Conservation (phyloP, 2,888 invertebrate species). For the Ferdinandea cuprea region DNA sequence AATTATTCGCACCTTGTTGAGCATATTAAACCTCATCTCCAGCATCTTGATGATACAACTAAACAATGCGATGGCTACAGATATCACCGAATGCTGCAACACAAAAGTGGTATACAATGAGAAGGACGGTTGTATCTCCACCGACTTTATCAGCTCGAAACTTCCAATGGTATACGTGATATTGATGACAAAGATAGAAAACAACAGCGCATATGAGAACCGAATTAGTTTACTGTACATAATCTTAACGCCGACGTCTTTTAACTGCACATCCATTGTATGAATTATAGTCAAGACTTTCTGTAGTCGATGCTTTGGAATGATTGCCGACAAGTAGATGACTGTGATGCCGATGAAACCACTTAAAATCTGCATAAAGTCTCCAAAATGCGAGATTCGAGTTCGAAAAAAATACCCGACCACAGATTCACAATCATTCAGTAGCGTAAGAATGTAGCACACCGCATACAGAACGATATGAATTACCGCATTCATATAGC, state of each 20-base stretch:
- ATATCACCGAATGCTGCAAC: constrained; percentile 80
- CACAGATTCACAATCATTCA: constrained; percentile 80
- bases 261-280: constrained; percentile 79
- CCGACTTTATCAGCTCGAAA: constrained; percentile 78
- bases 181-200: constrained; percentile 78
- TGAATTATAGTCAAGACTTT: constrained; percentile 78
- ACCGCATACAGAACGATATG: constrained; percentile 78
- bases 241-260: constrained; percentile 80
- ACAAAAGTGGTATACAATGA: constrained; percentile 80
- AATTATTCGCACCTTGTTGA: constrained; percentile 79
- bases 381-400: constrained; percentile 80
- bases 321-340: constrained; percentile 79
- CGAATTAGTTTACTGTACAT: constrained; percentile 80
- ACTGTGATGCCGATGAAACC: constrained; percentile 81
- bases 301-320: constrained; percentile 79
- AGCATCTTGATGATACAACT: constrained; percentile 78
- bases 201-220: constrained; percentile 78
- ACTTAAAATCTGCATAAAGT: constrained; percentile 80
- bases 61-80: constrained; percentile 78
- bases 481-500: constrained; percentile 78
- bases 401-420: constrained; percentile 82
- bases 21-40: constrained; percentile 80
- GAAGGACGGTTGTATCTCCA: constrained; percentile 77
- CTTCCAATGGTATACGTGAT: constrained; percentile 78
- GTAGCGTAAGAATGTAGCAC: constrained; percentile 79